Percentiles rank a stretch among this genome's conserved stretches.
phyloP scores from a whole-genome alignment of 2,797 vertebrate genomes.

The Falco peregrinus region DNA sequence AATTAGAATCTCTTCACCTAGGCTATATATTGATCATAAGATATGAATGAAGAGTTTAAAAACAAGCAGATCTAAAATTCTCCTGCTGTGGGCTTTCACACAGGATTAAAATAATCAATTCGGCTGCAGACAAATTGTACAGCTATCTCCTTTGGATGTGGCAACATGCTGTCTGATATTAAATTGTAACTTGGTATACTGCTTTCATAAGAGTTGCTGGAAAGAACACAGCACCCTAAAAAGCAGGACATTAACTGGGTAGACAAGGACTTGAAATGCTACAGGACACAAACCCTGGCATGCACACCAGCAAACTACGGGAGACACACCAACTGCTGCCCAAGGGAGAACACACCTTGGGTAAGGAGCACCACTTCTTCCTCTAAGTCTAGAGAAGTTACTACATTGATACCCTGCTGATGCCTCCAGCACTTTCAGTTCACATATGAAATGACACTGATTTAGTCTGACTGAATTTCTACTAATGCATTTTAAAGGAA shows the following conservation, averaged over 20 bases:
- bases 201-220: neutral
- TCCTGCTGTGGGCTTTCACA: neutral
- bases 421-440: neutral
- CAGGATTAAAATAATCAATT: neutral
- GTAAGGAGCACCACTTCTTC: neutral
- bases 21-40: neutral
- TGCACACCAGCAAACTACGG: neutral
- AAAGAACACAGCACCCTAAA: neutral
- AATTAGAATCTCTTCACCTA: neutral
- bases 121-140: neutral
- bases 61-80: neutral
- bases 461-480: neutral
- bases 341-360: neutral
- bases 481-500: neutral
- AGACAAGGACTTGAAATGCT: neutral
- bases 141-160: neutral
- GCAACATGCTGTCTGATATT: neutral
- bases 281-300: neutral
- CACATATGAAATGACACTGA: rapidly evolving
- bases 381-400: too few relatives aligned
- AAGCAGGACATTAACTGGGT: neutral
- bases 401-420: neutral
- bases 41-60: neutral
- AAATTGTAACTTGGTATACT: neutral
- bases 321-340: neutral